Base-by-base conservation (phyloP, 2,797 vertebrate genomes). In the Enteromius fasciolatus region DNA sequence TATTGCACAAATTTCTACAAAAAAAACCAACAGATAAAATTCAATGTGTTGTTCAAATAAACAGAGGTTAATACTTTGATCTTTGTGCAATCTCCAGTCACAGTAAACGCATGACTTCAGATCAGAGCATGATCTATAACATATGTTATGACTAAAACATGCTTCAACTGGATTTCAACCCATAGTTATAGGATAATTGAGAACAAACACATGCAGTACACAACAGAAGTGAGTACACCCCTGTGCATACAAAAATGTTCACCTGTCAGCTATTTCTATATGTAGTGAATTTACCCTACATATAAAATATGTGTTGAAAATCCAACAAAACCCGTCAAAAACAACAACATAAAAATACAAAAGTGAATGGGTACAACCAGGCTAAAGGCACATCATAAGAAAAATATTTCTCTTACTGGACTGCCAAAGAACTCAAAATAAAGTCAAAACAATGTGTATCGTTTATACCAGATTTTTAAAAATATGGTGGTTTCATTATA, bases 1-100 rank as follows among this genome's bases (percentile, higher is more conserved):
- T 86, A 86, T 87, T 84, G 83, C 83, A 84, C 84, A 57, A n/a
- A 70, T 87, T 81, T 87, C 84, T 73, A 85, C 80, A 85, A 83
- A 80, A 78, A 59, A 61, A 82, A 81, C n/a, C 76, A 85, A 84
- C 82, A 86, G 76, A 84, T 73, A 61, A 85, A 80, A 83, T 84
- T 84, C 59, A 75, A 74, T 80, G 82, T 76, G 83, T 83, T 86
- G 86, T 83, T 85, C 50, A 87, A 81, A 83, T 82, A 82, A 66
- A 77, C 79, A 84, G 36, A 85, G 83, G 82, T 80, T 85, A 80
- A 88, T 82, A 88, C 83, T 72, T 70, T 83, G 85, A 81, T 85
- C 76, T 70, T 83, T 88, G 81, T 87, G 86, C 86, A 82, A 82
- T 82, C 81, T 84, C 83, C 76, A 83, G 82, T 87, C 82, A 85